These are phyloP conservation scores for Caenorhabditis plicata DNA, from an alignment of 2,888 invertebrate genomes.

Conservation along the genomic window DNA sequence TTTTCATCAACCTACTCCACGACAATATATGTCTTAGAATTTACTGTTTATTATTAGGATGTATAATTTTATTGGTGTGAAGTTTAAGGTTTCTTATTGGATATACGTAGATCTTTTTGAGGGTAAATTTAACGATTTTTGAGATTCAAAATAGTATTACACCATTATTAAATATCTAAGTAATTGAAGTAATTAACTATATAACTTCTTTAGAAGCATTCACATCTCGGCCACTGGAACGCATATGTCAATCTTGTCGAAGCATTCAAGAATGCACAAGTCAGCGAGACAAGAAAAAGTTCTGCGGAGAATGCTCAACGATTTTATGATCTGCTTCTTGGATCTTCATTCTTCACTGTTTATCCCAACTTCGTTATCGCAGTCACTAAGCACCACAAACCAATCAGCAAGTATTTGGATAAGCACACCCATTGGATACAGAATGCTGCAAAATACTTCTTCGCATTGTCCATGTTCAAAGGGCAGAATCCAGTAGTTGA, in stretches of 20 bases:
- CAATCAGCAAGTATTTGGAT: conserved; percentile 15
- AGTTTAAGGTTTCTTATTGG: too few species aligned
- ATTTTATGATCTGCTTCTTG: background rate
- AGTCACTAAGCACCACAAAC: background rate
- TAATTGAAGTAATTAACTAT: too few species aligned
- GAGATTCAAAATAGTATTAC: too few species aligned
- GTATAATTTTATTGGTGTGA: too few species aligned
- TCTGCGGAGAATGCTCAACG: background rate
- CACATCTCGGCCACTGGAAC: background rate
- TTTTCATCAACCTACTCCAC: too few species aligned
- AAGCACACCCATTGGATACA: conserved; percentile 10
- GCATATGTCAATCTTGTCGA: background rate
- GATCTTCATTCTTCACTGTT: background rate
- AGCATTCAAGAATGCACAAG: background rate
- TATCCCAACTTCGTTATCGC: conserved; percentile 1
- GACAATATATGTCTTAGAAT: too few species aligned
- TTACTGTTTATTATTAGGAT: too few species aligned
- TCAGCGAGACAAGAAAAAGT: background rate
- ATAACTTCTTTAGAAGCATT: conserved; percentile 6
- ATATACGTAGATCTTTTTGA: too few species aligned
- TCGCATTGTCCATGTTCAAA: conserved; percentile 12
- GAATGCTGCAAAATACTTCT: conserved; percentile 10
- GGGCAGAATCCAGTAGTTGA: conserved; percentile 11
- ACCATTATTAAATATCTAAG: too few species aligned
- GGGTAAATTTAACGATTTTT: too few species aligned